phyloP scores from a whole-genome alignment of 2,797 vertebrate genomes.

The Smutsia gigantea region DNA sequence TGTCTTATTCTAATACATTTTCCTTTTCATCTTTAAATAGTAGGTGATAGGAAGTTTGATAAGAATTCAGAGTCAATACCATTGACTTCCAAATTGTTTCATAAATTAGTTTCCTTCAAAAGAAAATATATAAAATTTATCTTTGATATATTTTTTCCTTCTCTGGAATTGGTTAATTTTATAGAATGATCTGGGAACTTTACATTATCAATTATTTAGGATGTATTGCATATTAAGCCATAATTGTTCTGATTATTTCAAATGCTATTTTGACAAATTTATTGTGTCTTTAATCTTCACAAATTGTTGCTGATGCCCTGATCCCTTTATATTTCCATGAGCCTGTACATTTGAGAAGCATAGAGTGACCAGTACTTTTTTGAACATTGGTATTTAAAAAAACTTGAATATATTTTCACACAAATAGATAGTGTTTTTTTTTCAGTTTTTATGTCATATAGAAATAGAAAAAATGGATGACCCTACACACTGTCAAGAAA shows the following conservation, averaged over 20 bases:
- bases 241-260: constrained; percentile 53
- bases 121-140: constrained; percentile 15
- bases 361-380: not conserved
- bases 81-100: not conserved
- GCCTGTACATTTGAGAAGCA: constrained; percentile 39
- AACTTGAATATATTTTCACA: not conserved
- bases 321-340: constrained; percentile 51
- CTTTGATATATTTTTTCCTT: constrained; percentile 70
- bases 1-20: not conserved
- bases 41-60: not conserved
- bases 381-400: constrained; percentile 49
- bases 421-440: not conserved
- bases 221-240: constrained; percentile 76
- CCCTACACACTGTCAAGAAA: not conserved
- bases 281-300: constrained; percentile 65
- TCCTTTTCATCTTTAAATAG: constrained; percentile 38
- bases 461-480: not conserved
- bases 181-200: constrained; percentile 53
- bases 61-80: constrained; percentile 37
- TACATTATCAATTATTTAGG: constrained; percentile 79
- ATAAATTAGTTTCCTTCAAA: constrained; percentile 28
- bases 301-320: constrained; percentile 58
- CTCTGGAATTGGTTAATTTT: constrained; percentile 57
- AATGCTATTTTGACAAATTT: constrained; percentile 61
- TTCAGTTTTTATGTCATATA: not conserved